These are phyloP conservation scores for Sebastes oblongus DNA, from an alignment of 2,797 vertebrate species.

Conservation along the genomic window DNA sequence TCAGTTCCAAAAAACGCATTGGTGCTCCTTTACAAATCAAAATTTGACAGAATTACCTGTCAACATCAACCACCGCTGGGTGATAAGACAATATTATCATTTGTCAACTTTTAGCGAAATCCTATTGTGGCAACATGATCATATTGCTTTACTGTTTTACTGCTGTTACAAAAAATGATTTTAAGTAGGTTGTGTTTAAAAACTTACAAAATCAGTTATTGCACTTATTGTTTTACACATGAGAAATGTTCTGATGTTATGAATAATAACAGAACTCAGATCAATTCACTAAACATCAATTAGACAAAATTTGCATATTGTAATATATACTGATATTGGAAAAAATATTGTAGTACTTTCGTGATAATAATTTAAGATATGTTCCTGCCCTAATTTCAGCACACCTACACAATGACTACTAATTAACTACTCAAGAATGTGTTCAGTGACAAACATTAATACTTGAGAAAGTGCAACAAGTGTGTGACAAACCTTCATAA, in stretches of 20 bases:
- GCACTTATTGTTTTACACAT: background rate
- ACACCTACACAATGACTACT: background rate
- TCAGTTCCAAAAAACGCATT: background rate
- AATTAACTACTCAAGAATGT: background rate
- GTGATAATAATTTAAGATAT: background rate
- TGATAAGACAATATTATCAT: background rate
- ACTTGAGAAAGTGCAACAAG: background rate
- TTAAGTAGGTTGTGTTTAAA: background rate
- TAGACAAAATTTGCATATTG: background rate
- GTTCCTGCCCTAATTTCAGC: background rate
- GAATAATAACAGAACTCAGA: background rate
- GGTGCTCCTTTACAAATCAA: background rate
- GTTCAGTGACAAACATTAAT: background rate
- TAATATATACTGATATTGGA: background rate
- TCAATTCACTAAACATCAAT: background rate
- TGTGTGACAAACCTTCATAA: background rate
- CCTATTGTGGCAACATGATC: background rate
- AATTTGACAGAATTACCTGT: background rate
- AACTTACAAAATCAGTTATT: background rate
- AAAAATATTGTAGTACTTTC: background rate
- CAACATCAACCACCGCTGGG: background rate
- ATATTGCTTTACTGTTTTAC: background rate
- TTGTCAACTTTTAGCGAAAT: background rate
- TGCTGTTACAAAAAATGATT: background rate
- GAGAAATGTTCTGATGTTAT: background rate